A percentile compares a stretch with the other conserved stretches of the same genome.
phyloP scores from a whole-genome alignment of 2,113 vertebrate species.

The Actenoides lindsayi region DNA sequence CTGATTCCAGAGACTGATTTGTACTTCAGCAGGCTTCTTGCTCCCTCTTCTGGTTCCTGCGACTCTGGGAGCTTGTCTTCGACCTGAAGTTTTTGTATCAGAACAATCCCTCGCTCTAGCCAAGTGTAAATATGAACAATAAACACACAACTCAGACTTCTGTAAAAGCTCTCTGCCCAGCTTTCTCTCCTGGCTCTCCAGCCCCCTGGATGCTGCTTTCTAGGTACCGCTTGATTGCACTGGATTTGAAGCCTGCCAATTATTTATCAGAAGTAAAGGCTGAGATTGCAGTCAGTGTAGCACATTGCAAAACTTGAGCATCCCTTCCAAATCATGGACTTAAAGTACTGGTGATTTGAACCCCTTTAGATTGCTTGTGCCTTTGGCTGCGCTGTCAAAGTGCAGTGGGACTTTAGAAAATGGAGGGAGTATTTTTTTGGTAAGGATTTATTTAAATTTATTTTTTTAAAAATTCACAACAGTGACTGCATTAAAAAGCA shows the following conservation, averaged over 20 bases:
- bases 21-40: background rate
- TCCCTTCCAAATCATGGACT: background rate
- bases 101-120: background rate
- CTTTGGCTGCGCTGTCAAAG: background rate
- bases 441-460: background rate
- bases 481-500: background rate
- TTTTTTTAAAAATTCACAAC: background rate
- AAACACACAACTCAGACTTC: background rate
- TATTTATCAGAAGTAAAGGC: background rate
- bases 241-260: background rate
- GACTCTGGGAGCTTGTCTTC: background rate
- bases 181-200: background rate
- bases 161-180: background rate
- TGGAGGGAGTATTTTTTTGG: background rate
- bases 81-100: background rate
- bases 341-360: background rate
- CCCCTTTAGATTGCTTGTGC: background rate
- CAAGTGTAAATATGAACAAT: background rate
- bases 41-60: conserved; percentile 52
- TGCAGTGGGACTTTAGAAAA: background rate
- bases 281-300: background rate
- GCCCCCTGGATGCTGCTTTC: background rate
- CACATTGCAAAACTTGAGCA: background rate
- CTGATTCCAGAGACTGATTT: background rate
- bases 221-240: accelerated